Percentiles rank a stretch among this genome's conserved stretches.
Conservation (phyloP, 2,888 invertebrate species). For the Papilio gigon region DNA sequence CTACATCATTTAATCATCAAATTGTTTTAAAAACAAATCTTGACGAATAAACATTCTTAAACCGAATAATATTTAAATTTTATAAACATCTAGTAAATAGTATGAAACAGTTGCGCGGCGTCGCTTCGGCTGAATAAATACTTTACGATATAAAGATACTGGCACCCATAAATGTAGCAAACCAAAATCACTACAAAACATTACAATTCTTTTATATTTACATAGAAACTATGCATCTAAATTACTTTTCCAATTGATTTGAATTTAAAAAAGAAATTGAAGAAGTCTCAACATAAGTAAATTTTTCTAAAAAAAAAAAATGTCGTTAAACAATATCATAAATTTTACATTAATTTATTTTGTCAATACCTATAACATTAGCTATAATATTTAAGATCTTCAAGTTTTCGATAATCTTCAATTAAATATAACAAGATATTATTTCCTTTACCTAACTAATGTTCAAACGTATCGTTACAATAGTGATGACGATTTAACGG, state of each 20-base stretch:
- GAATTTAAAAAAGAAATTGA: conserved; percentile 73
- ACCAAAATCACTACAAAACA: conserved; percentile 67
- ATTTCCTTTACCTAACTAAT: conserved; percentile 79
- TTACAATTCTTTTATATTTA: conserved; percentile 66
- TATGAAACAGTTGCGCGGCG: conserved; percentile 51
- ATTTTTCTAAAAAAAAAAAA: conserved; percentile 83
- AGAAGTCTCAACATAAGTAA: conserved; percentile 79
- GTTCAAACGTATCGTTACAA: conserved; percentile 65
- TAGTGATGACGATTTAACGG: conserved; percentile 70
- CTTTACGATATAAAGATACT: conserved; percentile 53
- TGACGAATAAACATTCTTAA: background rate
- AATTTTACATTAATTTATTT: conserved; percentile 75
- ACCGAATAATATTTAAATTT: background rate
- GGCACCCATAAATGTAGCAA: conserved; percentile 77
- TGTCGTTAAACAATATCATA: conserved; percentile 74
- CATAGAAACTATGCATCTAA: conserved; percentile 72
- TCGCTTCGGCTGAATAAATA: conserved; percentile 58
- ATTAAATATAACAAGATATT: conserved; percentile 81
- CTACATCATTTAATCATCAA: conserved; percentile 13
- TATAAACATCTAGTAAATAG: background rate
- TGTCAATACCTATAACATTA: conserved; percentile 80
- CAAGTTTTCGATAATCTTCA: conserved; percentile 77
- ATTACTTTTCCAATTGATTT: conserved; percentile 68
- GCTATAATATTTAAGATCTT: conserved; percentile 80
- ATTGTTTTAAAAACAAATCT: conserved; percentile 18